A percentile compares a stretch with the other conserved stretches of the same genome.
phyloP scores from a whole-genome alignment of 2,888 invertebrate genomes.

The Perdita meconis region DNA sequence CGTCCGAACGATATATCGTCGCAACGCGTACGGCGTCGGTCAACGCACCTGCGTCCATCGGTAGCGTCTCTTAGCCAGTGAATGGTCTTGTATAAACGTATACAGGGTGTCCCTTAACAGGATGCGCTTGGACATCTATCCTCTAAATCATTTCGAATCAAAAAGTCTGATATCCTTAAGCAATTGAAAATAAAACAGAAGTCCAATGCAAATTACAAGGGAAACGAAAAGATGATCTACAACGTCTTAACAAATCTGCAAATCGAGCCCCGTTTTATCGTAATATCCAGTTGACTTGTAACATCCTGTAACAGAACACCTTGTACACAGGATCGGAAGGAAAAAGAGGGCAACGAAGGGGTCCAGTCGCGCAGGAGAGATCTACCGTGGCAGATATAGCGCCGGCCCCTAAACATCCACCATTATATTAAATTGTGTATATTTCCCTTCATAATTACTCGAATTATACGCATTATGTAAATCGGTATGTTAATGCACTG shows the following conservation, averaged over 20 bases:
- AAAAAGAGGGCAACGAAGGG: conserved; percentile 21
- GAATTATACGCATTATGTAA: conserved; percentile 84
- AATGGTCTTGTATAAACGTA: conserved; percentile 17
- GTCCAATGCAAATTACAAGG: no score
- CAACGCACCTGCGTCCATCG: conserved; percentile 28
- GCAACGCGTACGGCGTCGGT: conserved; percentile 9
- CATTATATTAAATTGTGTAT: conserved; percentile 84
- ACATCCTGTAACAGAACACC: background rate
- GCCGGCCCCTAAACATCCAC: conserved; percentile 79
- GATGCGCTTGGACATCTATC: no score
- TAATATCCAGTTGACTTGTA: no score
- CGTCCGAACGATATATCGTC: background rate
- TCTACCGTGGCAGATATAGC: conserved; percentile 74
- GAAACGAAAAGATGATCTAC: no score
- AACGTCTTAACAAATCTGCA: background rate
- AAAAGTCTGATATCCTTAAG: no score
- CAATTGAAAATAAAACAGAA: background rate
- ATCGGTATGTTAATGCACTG: conserved; percentile 81
- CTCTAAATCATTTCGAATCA: background rate
- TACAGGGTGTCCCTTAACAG: conserved; percentile 7
- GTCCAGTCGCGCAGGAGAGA: conserved; percentile 64
- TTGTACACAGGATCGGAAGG: conserved; percentile 14
- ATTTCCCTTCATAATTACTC: conserved; percentile 84
- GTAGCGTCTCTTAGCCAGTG: conserved; percentile 9
- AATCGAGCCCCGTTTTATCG: background rate